Conservation (phyloP, 1,140 invertebrate species). For the Drosophila hydei region DNA sequence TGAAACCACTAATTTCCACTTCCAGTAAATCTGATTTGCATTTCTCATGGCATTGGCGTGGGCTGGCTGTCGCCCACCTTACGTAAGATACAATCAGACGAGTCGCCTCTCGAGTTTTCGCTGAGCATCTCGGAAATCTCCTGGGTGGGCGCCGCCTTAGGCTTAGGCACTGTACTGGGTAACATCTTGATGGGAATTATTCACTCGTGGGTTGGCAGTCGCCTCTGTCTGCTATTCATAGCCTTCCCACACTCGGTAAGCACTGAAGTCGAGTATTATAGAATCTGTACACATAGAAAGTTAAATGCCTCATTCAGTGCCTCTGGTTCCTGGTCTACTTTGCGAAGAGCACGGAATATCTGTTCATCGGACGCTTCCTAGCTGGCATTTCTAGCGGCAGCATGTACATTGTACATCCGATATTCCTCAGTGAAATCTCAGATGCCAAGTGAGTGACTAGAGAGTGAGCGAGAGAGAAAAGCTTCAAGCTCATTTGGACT, state of each 20-base stretch:
- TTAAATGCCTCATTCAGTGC: constrained; percentile 32
- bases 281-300: background rate
- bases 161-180: constrained; percentile 61
- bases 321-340: constrained; percentile 65
- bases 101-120: constrained; percentile 46
- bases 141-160: constrained; percentile 65
- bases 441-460: constrained; percentile 78
- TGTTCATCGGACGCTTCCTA: constrained; percentile 80
- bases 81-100: constrained; percentile 49
- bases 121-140: constrained; percentile 57
- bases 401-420: constrained; percentile 66
- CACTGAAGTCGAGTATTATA: background rate
- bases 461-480: no score
- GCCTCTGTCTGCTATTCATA: constrained; percentile 52
- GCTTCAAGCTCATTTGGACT: no score
- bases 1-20: no score
- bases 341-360: constrained; percentile 56
- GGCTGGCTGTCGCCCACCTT: constrained; percentile 67
- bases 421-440: constrained; percentile 75
- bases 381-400: constrained; percentile 76
- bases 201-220: constrained; percentile 52
- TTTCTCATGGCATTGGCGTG: constrained; percentile 66
- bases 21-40: constrained; percentile 62
- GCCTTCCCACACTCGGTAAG: constrained; percentile 65
- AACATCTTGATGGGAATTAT: constrained; percentile 52